A percentile compares a stretch with the other conserved stretches of the same genome.
Conservation (phyloP, 2,113 vertebrate genomes). For the Cranoglanis bouderius region DNA sequence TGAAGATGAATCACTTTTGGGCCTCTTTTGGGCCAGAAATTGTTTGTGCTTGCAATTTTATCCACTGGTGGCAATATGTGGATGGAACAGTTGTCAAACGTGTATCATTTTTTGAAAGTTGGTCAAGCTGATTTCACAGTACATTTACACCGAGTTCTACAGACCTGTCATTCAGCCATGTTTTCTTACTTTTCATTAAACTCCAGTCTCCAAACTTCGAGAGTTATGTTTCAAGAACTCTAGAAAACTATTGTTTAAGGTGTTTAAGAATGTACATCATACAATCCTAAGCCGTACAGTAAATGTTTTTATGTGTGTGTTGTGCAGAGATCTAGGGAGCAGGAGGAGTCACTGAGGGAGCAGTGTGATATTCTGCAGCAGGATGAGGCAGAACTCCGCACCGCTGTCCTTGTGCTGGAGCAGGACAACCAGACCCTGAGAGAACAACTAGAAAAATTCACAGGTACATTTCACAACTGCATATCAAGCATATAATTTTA, state of each 20-base stretch:
- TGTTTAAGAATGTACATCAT: not conserved
- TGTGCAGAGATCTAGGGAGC: slow-evolving; percentile 63
- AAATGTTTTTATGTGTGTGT: slow-evolving; percentile 12
- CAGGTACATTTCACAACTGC: slow-evolving; percentile 51
- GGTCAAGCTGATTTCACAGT: not conserved
- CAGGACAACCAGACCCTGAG: slow-evolving; percentile 72
- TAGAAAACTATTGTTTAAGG: not conserved
- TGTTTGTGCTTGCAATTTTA: not conserved
- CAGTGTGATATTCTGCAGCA: slow-evolving; percentile 59
- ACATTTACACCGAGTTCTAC: not conserved
- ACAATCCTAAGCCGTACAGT: not conserved
- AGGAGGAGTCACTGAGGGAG: slow-evolving; percentile 62
- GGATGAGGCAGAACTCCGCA: slow-evolving; percentile 66
- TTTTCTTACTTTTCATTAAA: not conserved
- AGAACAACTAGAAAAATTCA: slow-evolving; percentile 61
- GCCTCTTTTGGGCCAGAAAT: not conserved
- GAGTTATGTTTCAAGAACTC: not conserved
- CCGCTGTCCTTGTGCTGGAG: slow-evolving; percentile 67
- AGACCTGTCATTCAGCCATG: not conserved
- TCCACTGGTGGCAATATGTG: not conserved
- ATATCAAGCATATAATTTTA: not conserved
- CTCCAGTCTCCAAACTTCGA: not conserved
- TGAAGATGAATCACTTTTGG: not conserved
- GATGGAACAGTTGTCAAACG: not conserved
- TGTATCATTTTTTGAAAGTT: not conserved